Base-by-base conservation (phyloP, 2,797 vertebrate species). In the Rhadinocentrus ornatus region DNA sequence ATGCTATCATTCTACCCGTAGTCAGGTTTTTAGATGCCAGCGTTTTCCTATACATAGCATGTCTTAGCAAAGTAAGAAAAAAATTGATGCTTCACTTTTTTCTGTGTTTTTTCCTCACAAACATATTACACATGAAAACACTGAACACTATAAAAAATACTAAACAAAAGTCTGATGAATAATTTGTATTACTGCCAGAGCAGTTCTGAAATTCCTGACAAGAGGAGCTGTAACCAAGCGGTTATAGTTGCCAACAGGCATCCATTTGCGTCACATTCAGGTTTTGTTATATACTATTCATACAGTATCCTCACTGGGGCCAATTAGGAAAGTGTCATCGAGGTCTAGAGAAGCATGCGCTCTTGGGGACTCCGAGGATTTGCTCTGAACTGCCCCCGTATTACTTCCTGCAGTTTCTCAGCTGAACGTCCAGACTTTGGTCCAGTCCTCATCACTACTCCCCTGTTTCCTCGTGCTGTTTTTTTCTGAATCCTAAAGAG, bases 321-420 rank as follows among this genome's bases (percentile, higher is more conserved):
- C 79, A 85, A 86, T 86, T 81, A 85, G 63, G 73, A 62, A 27
- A 41, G 76, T 59, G 72, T 93, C 86, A 92, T 81, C 87, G 76
- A 54, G 85, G 88, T 74, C 84, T 89, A 1, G 82, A 81, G 61
- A 88, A 86, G 53, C 57, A 54, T 62, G 83, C 66, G 67, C 63
- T 88, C 81, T 88, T 93, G 62, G 87, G 87, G 63, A 89, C 81
- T 35, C 77, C 75, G 89, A 71, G 89, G 89, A 78, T 91, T 93
- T 75, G 86, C 73, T 86, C 63, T 86, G 77, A 86, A 71, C 53
- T 77, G 85, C 69, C 81, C 82, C 62, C 55, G 77, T 72, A 82
- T 89, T 58, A 65, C 72, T 78, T 83, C 73, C n/a, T 16, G 59
- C 1, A 39, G 69, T 65, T 63, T 80, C 55, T 83, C 52, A 1